Base-by-base conservation (phyloP, 2,797 vertebrate species). In the Phataginus tetradactyla region DNA sequence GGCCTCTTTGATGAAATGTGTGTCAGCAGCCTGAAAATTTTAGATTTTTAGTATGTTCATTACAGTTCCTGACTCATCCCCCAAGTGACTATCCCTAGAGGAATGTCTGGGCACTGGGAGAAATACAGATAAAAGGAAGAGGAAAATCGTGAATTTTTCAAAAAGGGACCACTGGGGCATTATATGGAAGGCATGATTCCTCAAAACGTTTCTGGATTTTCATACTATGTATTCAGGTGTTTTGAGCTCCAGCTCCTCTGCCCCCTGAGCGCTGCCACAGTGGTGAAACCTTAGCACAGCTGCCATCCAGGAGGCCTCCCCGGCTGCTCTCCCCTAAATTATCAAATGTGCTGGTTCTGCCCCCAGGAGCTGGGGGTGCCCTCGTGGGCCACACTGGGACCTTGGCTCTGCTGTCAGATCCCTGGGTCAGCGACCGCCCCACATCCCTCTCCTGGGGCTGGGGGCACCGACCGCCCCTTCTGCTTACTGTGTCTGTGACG, bases 361-460 rank as follows among this genome's bases (percentile, higher is more conserved):
- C 49, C 39, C 39, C 27, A 10, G 18, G 66, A 21, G 21, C 29
- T 5, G 0, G 20, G 13, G 32, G 1, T 21, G 53, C 53, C 92
- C 15, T 1, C 27, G 9, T 49, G 0, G 6, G 12, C 59, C 21
- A 37, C 17, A n/a, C 12, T 0, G n/a, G n/a, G 37, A 23, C 15
- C 21, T n/a, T 51, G 18, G 2, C 29, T 0, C n/a, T 42, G 25
- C 37, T 59, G 37, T 85, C 55, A 39, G 49, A 66, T 4, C 9
- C n/a, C 18, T 15, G 8, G 23, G 29, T 49, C 4, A 8, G 69
- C 21, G 17, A 34, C 39, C 3, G 2, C 25, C 71, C 32, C 12
- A 2, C 23, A 20, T 25, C 49, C 7, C 15, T 64, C 32, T 45
- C 34, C 18, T 23, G 23, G 21, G 37, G 11, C 10, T 23, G 69